Base-by-base conservation (phyloP, 1,140 invertebrate species). In the Physella acuta region DNA sequence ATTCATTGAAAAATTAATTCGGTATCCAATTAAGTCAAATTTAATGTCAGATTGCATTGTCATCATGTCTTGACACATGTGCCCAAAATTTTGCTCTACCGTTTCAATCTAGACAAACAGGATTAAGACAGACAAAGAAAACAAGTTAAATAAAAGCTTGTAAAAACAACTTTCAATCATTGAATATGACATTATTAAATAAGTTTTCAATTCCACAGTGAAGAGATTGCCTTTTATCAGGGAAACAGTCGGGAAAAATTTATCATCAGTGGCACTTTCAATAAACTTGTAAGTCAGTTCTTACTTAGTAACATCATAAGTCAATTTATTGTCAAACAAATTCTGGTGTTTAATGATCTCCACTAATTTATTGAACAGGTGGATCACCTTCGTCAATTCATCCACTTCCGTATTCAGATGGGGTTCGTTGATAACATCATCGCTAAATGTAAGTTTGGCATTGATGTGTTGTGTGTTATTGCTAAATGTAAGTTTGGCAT, bases 201-300 rank as follows among this genome's bases (percentile, higher is more conserved):
- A n/a, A n/a, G n/a, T 67, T 28, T 28, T 31, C 16, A 56, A 30
- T 52, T 52, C 59, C 77, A 28, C 77, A 86, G 95, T 26, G 97
- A 99, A 86, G 97, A 99, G 87, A 90, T 99, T 71, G 96, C 97
- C 2, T 99, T 99, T 85, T 99, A 98, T 84, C 89, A 95, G 86
- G 95, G 95, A 75, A 95, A 95, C 78, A 87, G 88, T 55, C 89
- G 93, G 39, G 97, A 99, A 85, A 93, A 95, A 82, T 83, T 92
- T 26, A 98, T 92, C 0, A 85, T 99, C 4, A 82, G 96, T 65
- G 89, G 92, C 20, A 93, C 94, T 78, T 98, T 97, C 82, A 89
- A 92, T 69, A 95, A 93, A 88, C 86, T 99, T 80, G 92, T 95
- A 75, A 88, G 88, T 71, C 31, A 37, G n/a, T n/a, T n/a, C n/a